These are phyloP conservation scores for Druceiella hillmani DNA, from an alignment of 2,888 invertebrate genomes.

Conservation along the genomic window DNA sequence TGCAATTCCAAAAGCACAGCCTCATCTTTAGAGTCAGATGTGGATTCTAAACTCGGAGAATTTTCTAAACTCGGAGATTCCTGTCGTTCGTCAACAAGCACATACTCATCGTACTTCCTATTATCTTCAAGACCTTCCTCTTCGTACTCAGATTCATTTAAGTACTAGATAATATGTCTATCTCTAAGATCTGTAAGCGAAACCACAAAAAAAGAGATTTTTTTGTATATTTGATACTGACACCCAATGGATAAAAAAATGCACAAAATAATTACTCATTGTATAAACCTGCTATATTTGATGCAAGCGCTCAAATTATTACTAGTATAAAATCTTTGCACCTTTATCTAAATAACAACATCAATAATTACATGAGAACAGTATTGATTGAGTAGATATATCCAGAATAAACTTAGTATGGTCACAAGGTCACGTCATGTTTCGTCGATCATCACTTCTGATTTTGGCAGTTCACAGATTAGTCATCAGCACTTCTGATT, in stretches of 20 bases:
- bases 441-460: too few relatives aligned
- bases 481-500: too few relatives aligned
- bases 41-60: constrained; percentile 5
- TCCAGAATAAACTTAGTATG: constrained; percentile 1
- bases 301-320: constrained; percentile 6
- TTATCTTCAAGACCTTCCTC: constrained; percentile 6
- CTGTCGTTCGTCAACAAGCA: constrained; percentile 1
- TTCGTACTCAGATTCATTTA: constrained; percentile 2
- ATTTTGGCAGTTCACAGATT: too few relatives aligned
- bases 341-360: constrained; percentile 4
- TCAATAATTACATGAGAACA: constrained; percentile 3
- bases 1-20: constrained; percentile 4
- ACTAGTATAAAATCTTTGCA: constrained; percentile 2
- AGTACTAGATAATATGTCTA: constrained; percentile 1
- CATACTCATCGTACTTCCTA: constrained; percentile 3
- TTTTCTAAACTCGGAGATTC: constrained; percentile 4
- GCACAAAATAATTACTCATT: constrained; percentile 1
- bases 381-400: constrained; percentile 2
- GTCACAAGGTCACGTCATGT: background rate
- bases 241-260: constrained; percentile 2
- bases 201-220: constrained; percentile 3
- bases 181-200: constrained; percentile 6
- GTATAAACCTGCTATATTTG: constrained; percentile 3
- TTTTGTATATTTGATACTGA: constrained; percentile 5
- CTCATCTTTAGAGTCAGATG: constrained; percentile 2